phyloP scores from a whole-genome alignment of 2,797 vertebrate species.

The Arnoldichthys spilopterus region DNA sequence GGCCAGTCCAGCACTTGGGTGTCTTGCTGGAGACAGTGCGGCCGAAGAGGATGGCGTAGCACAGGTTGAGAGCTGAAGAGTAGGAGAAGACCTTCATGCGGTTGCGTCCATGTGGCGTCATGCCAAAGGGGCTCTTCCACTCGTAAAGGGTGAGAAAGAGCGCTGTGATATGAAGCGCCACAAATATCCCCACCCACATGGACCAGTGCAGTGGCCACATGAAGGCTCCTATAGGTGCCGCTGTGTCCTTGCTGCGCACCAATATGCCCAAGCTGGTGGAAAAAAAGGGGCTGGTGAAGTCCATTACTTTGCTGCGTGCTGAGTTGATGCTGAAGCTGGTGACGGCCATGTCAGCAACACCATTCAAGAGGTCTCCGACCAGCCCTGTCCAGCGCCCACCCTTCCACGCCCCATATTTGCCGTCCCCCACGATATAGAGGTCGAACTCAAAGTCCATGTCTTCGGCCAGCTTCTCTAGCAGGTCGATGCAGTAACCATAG shows the following conservation, averaged over 20 bases:
- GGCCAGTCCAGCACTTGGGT: slow-evolving; percentile 93
- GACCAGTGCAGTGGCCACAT: slow-evolving; percentile 96
- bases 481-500: slow-evolving; percentile 87
- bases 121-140: slow-evolving; percentile 92
- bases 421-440: slow-evolving; percentile 90
- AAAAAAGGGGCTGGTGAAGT: slow-evolving; percentile 95
- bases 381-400: slow-evolving; percentile 87
- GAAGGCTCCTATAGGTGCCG: slow-evolving; percentile 88
- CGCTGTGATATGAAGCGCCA: slow-evolving; percentile 86
- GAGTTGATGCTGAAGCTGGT: slow-evolving; percentile 95
- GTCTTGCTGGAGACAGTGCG: slow-evolving; percentile 92
- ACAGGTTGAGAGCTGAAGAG: slow-evolving; percentile 91
- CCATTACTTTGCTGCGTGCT: slow-evolving; percentile 85
- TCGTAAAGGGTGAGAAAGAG: slow-evolving; percentile 92
- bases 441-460: slow-evolving; percentile 86
- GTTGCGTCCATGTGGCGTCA: slow-evolving; percentile 92
- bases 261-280: slow-evolving; percentile 93
- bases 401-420: slow-evolving; percentile 88
- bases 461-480: slow-evolving; percentile 82
- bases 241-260: slow-evolving; percentile 87
- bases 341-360: slow-evolving; percentile 90
- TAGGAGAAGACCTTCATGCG: slow-evolving; percentile 89
- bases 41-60: slow-evolving; percentile 92
- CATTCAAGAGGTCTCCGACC: slow-evolving; percentile 87
- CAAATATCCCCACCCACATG: slow-evolving; percentile 93